These are phyloP conservation scores for Caligus rogercresseyi DNA, from an alignment of 1,140 invertebrate species.

Conservation along the genomic window DNA sequence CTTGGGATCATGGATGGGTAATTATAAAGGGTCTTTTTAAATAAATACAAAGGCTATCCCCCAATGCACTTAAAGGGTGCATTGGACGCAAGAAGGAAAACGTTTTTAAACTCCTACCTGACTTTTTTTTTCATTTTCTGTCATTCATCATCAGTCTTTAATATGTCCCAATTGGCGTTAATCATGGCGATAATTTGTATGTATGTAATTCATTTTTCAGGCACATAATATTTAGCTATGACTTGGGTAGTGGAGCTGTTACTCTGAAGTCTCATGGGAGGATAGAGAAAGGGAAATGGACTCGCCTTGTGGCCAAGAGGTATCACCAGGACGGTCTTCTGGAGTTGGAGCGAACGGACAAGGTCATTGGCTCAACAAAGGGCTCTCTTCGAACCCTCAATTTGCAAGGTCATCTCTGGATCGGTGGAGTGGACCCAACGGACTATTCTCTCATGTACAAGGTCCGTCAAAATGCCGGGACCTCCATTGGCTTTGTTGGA, in stretches of 20 bases:
- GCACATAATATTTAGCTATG: slow-evolving; percentile 49
- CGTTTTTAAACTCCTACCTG: too few relatives aligned
- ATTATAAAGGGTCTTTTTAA: slow-evolving; percentile 26
- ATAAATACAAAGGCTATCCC: too few relatives aligned
- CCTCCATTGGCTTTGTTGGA: slow-evolving; percentile 55
- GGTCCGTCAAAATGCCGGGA: slow-evolving; percentile 46
- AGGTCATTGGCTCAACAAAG: slow-evolving; percentile 55
- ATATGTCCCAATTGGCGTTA: too few relatives aligned
- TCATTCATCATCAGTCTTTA: too few relatives aligned
- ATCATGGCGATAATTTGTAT: too few relatives aligned
- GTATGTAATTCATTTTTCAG: slow-evolving; percentile 30
- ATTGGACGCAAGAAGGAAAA: too few relatives aligned
- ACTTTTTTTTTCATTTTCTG: too few relatives aligned
- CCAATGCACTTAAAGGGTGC: too few relatives aligned
- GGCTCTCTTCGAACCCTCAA: slow-evolving; percentile 63
- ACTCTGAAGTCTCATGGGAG: slow-evolving; percentile 51
- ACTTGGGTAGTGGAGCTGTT: slow-evolving; percentile 65
- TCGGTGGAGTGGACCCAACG: slow-evolving; percentile 50
- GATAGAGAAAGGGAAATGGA: slow-evolving; percentile 53
- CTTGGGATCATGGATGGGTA: slow-evolving; percentile 61
- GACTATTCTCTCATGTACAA: slow-evolving; percentile 24
- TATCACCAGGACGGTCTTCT: slow-evolving; percentile 49
- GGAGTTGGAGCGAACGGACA: slow-evolving; percentile 56
- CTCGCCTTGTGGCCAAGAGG: slow-evolving; percentile 41
- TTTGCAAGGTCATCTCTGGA: slow-evolving; percentile 55